Percentiles rank a stretch among this genome's conserved stretches.
These are phyloP conservation scores for Sebastes oblongus DNA, from an alignment of 2,797 vertebrate genomes.

Conservation along the genomic window DNA sequence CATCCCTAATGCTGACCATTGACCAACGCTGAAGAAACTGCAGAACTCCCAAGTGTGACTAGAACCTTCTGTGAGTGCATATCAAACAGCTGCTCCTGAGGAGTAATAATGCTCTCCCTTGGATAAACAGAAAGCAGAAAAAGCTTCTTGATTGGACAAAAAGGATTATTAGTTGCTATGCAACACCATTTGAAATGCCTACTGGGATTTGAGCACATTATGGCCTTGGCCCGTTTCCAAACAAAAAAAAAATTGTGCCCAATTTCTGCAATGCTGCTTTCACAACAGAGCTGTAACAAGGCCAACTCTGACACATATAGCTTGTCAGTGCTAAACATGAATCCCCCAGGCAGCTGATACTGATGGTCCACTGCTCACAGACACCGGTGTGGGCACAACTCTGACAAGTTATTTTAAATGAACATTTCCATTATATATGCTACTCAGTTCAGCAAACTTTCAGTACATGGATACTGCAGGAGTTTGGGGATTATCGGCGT, in stretches of 20 bases:
- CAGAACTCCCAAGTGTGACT: not conserved
- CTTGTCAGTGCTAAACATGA: not conserved
- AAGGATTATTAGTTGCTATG: conserved; percentile 43
- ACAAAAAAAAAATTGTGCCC: conserved; percentile 2
- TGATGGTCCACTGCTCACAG: not conserved
- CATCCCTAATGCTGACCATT: not conserved
- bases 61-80: not conserved
- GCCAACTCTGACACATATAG: not conserved
- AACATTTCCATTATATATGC: not conserved
- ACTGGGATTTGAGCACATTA: conserved; percentile 8
- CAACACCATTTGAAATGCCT: conserved; percentile 25
- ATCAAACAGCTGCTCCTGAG: not conserved
- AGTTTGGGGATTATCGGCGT: no score
- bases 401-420: not conserved
- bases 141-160: conserved; percentile 7
- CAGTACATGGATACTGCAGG: not conserved
- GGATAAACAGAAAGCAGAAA: conserved; percentile 5
- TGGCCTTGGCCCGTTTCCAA: conserved; percentile 23
- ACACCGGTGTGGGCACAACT: not conserved
- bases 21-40: not conserved
- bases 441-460: not conserved
- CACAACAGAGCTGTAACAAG: not conserved
- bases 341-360: not conserved
- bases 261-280: conserved; percentile 10
- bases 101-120: not conserved